Base-by-base conservation (phyloP, 2,797 vertebrate species). In the Helicolenus hilgendorfi region DNA sequence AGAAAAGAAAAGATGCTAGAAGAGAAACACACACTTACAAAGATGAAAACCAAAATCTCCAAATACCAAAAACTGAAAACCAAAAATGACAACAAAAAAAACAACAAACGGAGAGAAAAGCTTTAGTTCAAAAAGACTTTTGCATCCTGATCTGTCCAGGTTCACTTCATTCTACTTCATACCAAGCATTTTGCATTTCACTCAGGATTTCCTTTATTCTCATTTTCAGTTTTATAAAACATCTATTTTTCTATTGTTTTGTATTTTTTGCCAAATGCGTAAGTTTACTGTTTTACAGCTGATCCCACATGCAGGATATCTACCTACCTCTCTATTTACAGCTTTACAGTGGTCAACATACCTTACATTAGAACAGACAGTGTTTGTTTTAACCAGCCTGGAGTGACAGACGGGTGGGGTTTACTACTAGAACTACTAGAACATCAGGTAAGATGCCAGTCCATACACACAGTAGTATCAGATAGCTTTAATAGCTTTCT, bases 111-210 rank as follows among this genome's bases (percentile, higher is more conserved):
- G 97, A 98, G 96, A 97, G 97, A 98, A 97, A 97, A 98, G 98
- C 98, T 98, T 98, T 98, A 98, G 97, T 95, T 98, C 95, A 97
- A 97, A 93, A 96, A 98, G 97, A 97, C 97, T 97, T 97, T 94
- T 92, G 92, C 96, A 94, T 83, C n/a, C 92, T 96, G 96, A 95
- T 92, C 94, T 24, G 79, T 88, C 92, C 90, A 59, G 92, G 97
- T 94, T 95, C 95, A 79, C 89, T 72, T 89, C 87, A 92, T 77
- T 7, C 81, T n/a, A 18, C 77, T 1, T 86, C 92, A 89, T 2
- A 15, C 31, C 88, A 89, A 88, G 90, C 91, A 95, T 91, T 69
- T 41, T n/a, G 35, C 94, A 94, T 92, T 55, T 73, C 86, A 89
- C 83, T 76, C 85, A 83, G 81, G 83, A 81, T 73, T 77, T 69